These are phyloP conservation scores for Tylochromis polylepis DNA, from an alignment of 2,113 vertebrate species.

Conservation along the genomic window DNA sequence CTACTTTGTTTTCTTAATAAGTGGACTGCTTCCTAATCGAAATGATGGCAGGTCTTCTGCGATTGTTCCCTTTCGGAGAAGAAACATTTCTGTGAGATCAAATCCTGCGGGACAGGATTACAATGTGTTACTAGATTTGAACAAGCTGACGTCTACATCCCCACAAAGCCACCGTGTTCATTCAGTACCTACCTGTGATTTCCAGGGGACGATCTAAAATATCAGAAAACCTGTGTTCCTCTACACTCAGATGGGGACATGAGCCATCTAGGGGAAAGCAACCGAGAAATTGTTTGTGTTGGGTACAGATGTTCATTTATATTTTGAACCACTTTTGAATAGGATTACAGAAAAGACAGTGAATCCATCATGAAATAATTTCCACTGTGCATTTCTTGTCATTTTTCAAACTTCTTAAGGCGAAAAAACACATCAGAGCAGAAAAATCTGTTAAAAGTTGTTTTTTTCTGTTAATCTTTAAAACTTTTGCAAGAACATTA, in stretches of 20 bases:
- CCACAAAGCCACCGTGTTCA: background rate
- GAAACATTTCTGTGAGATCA: constrained; percentile 89
- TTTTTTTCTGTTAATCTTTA: background rate
- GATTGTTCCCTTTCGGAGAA: constrained; percentile 78
- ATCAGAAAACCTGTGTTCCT: constrained; percentile 68
- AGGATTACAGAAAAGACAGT: background rate
- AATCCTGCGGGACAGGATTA: constrained; percentile 77
- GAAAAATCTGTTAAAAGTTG: background rate
- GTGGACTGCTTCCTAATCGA: constrained; percentile 84
- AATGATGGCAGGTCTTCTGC: constrained; percentile 81
- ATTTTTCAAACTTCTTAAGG: background rate
- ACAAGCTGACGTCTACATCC: background rate
- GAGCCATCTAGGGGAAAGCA: constrained; percentile 52
- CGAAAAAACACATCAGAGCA: background rate
- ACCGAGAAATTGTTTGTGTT: background rate
- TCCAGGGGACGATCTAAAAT: constrained; percentile 64
- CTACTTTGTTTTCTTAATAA: constrained; percentile 85
- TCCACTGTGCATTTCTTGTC: background rate
- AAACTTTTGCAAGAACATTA: background rate
- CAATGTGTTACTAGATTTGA: background rate
- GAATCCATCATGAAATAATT: background rate
- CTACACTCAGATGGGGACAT: constrained; percentile 79
- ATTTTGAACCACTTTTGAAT: background rate
- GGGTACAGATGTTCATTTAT: background rate
- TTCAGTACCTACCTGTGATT: constrained; percentile 78